Percentiles rank a stretch among this genome's conserved stretches.
Conservation (phyloP, 2,888 invertebrate genomes). For the Teleiodes luculella region DNA sequence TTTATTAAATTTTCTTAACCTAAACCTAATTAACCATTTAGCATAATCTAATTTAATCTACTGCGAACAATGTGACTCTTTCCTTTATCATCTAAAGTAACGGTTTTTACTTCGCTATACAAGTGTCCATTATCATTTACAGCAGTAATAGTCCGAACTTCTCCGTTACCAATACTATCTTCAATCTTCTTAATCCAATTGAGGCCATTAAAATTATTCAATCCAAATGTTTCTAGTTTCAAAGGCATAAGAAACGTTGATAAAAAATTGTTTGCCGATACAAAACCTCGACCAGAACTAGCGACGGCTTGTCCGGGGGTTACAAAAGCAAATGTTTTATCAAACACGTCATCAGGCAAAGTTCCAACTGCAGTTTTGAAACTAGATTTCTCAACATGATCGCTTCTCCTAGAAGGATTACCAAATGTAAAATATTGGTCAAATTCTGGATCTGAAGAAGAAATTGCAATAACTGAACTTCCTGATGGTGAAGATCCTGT, state of each 20-base stretch:
- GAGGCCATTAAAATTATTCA: conserved; percentile 30
- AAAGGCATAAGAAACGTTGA: conserved; percentile 44
- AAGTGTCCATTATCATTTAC: conserved; percentile 52
- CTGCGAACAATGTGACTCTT: conserved; percentile 20
- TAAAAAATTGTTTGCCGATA: conserved; percentile 35
- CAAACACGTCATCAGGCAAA: conserved; percentile 24
- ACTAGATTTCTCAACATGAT: not conserved
- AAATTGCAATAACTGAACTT: conserved; percentile 48
- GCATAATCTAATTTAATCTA: not conserved
- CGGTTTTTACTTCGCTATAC: conserved; percentile 47
- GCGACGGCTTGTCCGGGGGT: conserved; percentile 39
- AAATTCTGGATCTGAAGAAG: conserved; percentile 48
- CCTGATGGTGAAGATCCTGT: conserved; percentile 52
- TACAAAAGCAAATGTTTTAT: conserved; percentile 39
- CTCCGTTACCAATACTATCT: conserved; percentile 36
- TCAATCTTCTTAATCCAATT: conserved; percentile 46
- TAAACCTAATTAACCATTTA: not conserved
- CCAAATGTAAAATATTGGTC: conserved; percentile 39
- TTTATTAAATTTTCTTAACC: conserved; percentile 14
- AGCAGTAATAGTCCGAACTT: conserved; percentile 40
- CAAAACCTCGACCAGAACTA: conserved; percentile 46
- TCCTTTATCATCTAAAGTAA: conserved; percentile 40
- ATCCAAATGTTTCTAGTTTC: conserved; percentile 36
- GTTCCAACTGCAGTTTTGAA: not conserved
- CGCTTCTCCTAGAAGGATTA: conserved; percentile 4